Evolutionary conservation across 2,888 invertebrate species (phyloP).

Genomic region (Atethmia centrago): DNA sequence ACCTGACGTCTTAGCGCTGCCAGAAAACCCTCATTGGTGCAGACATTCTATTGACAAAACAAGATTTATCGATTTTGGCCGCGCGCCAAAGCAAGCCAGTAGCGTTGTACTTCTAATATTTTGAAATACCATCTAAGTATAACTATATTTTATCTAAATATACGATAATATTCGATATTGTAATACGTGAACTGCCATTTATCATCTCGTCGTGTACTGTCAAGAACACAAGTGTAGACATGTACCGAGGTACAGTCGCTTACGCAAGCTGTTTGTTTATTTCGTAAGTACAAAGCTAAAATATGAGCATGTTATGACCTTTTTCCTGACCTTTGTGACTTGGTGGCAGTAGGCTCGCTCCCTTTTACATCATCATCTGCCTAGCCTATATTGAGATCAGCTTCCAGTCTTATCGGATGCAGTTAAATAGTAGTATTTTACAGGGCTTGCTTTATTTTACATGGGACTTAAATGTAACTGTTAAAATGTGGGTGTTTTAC

Average conservation of each 20-base stretch:
- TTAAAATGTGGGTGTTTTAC: no score
- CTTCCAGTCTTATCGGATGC: no score
- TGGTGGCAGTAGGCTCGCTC: background rate
- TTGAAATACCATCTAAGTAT: background rate
- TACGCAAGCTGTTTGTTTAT: slow-evolving; percentile 38
- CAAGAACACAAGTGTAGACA: slow-evolving; percentile 38
- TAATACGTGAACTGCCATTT: slow-evolving; percentile 40
- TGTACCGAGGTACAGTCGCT: slow-evolving; percentile 25
- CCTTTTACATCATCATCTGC: background rate
- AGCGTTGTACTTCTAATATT: background rate
- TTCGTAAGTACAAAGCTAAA: slow-evolving; percentile 30
- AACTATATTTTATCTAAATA: background rate
- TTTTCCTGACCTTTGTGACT: slow-evolving; percentile 16
- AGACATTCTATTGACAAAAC: no score
- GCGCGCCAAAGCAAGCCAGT: no score
- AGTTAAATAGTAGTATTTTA: no score
- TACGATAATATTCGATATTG: slow-evolving; percentile 28
- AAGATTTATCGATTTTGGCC: no score
- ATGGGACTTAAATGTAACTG: no score
- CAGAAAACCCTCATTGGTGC: no score
- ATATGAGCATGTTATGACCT: slow-evolving; percentile 32
- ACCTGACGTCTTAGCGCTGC: no score
- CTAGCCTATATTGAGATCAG: background rate
- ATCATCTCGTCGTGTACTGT: slow-evolving; percentile 51
- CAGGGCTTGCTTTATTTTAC: no score